Percentiles rank a stretch among this genome's conserved stretches.
Conservation (phyloP, 1,140 invertebrate species). For the Epicauta chinensis region DNA sequence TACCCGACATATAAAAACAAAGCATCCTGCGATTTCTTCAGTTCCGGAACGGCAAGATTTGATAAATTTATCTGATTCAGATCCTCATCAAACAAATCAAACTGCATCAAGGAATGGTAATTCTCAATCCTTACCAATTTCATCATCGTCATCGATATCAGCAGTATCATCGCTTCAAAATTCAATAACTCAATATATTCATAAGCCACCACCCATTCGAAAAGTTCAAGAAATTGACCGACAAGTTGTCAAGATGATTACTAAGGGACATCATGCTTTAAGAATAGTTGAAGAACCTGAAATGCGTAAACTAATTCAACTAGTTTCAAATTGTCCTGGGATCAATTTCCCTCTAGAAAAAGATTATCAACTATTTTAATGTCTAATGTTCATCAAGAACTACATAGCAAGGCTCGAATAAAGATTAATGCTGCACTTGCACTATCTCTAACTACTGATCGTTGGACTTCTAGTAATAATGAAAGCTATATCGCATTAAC, state of each 20-base stretch:
- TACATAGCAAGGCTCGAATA: slow-evolving; percentile 19
- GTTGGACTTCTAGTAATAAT: slow-evolving; percentile 36
- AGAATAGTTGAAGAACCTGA: slow-evolving; percentile 14
- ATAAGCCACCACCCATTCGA: background rate
- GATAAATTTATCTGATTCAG: background rate
- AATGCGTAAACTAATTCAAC: slow-evolving; percentile 15
- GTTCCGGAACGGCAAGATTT: background rate
- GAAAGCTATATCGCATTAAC: slow-evolving; percentile 32
- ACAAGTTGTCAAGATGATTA: background rate
- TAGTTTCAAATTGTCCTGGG: slow-evolving; percentile 13
- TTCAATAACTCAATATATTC: background rate
- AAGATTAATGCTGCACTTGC: slow-evolving; percentile 6
- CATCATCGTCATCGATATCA: no score
- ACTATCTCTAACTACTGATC: slow-evolving; percentile 34
- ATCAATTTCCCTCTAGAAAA: slow-evolving; percentile 19
- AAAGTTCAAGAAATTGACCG: background rate
- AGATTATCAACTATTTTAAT: slow-evolving; percentile 17
- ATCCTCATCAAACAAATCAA: background rate
- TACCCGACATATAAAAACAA: background rate
- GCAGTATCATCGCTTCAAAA: background rate
- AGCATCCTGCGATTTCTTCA: background rate
- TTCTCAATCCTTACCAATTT: no score
- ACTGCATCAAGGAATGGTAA: background rate
- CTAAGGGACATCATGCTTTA: slow-evolving; percentile 11
- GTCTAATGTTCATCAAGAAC: slow-evolving; percentile 11